Conservation (phyloP, 1,140 invertebrate species). For the Drosophila busckii region DNA sequence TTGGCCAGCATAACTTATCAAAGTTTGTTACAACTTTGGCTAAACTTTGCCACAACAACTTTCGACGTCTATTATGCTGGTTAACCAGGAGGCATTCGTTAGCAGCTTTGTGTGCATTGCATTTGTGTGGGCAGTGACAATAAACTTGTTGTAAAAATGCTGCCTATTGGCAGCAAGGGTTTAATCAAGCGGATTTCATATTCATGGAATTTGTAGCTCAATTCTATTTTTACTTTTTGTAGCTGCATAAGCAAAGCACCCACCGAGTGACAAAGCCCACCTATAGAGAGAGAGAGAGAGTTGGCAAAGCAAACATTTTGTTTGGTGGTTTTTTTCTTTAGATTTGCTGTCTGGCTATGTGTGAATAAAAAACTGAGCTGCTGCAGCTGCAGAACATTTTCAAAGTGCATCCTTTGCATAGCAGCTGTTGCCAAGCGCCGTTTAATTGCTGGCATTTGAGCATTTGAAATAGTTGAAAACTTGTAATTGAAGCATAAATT, state of each 20-base stretch:
- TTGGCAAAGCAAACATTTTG: slow-evolving; percentile 17
- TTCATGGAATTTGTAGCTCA: slow-evolving; percentile 20
- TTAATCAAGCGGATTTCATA: slow-evolving; percentile 43
- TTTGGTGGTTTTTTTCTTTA: no score
- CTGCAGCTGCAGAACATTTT: no score
- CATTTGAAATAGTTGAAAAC: neutral
- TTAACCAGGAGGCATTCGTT: no score
- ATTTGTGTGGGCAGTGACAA: no score
- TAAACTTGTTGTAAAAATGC: no score
- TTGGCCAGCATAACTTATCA: slow-evolving; percentile 28
- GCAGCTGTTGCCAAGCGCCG: slow-evolving; percentile 14
- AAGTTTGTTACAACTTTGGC: slow-evolving; percentile 40
- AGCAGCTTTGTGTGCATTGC: no score
- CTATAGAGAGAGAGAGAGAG: no score
- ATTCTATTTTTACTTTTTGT: neutral
- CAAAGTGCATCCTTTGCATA: neutral
- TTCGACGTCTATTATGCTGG: no score
- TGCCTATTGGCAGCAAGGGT: slow-evolving; percentile 28
- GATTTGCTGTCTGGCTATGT: no score
- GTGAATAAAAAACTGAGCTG: no score
- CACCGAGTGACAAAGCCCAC: neutral
- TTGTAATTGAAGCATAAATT: neutral
- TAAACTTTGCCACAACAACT: slow-evolving; percentile 36
- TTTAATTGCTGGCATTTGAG: slow-evolving; percentile 12
- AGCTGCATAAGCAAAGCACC: neutral